Conservation (phyloP, 2,797 vertebrate genomes). For the Somateria mollissima region DNA sequence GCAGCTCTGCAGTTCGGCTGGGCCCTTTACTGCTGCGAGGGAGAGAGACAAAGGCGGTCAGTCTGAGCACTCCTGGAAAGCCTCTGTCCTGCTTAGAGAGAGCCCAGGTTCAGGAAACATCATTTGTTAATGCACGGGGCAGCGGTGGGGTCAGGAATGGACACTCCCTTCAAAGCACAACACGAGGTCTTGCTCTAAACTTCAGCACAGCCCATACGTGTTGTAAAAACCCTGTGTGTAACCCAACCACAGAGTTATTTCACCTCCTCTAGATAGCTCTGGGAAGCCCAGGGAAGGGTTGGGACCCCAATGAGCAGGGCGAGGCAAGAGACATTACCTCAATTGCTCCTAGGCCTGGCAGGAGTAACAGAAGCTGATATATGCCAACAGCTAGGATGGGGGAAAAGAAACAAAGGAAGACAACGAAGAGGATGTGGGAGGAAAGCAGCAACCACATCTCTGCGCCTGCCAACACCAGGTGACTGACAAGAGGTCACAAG, state of each 20-base stretch:
- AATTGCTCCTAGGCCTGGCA: neutral
- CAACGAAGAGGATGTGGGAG: neutral
- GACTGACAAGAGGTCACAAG: neutral
- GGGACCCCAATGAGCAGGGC: neutral
- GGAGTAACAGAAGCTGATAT: neutral
- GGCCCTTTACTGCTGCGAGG: slow-evolving; percentile 79
- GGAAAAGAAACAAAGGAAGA: neutral
- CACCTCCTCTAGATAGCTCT: neutral
- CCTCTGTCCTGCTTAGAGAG: neutral
- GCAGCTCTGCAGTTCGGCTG: slow-evolving; percentile 80
- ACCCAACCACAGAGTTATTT: neutral
- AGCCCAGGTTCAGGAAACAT: neutral
- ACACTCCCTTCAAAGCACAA: neutral
- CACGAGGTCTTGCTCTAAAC: neutral
- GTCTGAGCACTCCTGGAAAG: neutral
- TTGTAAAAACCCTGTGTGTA: neutral
- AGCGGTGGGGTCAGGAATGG: neutral
- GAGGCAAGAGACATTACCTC: neutral
- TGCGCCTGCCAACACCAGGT: neutral
- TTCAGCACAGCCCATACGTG: neutral
- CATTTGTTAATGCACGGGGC: neutral
- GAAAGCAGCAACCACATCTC: neutral
- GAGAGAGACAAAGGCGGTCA: slow-evolving; percentile 33
- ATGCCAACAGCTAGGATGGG: neutral
- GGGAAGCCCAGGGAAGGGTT: neutral